phyloP scores from a whole-genome alignment of 2,888 invertebrate species.

The Watsonalla binaria region DNA sequence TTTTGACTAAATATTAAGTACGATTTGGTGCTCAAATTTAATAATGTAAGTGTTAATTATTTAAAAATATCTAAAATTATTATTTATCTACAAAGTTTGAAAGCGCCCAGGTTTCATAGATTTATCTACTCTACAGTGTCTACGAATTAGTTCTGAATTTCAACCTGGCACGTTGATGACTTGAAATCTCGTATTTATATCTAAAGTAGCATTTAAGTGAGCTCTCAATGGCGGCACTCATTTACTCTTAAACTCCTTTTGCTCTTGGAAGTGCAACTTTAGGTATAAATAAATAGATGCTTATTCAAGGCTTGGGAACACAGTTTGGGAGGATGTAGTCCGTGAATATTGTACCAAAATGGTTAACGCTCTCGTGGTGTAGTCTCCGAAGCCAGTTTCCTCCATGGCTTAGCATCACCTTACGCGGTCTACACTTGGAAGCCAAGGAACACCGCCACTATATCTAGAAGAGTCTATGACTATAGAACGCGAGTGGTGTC shows the following conservation, averaged over 20 bases:
- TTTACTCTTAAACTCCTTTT: no score
- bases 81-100: conserved; percentile 69
- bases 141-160: conserved; percentile 30
- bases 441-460: conserved; percentile 28
- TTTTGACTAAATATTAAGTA: conserved; percentile 78
- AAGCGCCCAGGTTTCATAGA: conserved; percentile 53
- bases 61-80: conserved; percentile 64
- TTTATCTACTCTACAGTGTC: conserved; percentile 44
- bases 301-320: no score
- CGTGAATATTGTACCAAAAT: background rate
- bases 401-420: background rate
- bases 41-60: conserved; percentile 69
- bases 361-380: background rate
- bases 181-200: conserved; percentile 10
- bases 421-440: conserved; percentile 19
- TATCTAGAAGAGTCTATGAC: conserved; percentile 45
- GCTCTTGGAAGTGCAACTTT: no score
- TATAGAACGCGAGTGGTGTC: conserved; percentile 53
- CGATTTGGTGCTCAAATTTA: conserved; percentile 77
- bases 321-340: background rate
- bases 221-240: no score
- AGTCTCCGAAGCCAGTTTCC: background rate
- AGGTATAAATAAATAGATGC: no score
- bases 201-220: background rate
- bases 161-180: conserved; percentile 25